Conservation (phyloP, 2,113 vertebrate species). For the Orientallactaga bullata region DNA sequence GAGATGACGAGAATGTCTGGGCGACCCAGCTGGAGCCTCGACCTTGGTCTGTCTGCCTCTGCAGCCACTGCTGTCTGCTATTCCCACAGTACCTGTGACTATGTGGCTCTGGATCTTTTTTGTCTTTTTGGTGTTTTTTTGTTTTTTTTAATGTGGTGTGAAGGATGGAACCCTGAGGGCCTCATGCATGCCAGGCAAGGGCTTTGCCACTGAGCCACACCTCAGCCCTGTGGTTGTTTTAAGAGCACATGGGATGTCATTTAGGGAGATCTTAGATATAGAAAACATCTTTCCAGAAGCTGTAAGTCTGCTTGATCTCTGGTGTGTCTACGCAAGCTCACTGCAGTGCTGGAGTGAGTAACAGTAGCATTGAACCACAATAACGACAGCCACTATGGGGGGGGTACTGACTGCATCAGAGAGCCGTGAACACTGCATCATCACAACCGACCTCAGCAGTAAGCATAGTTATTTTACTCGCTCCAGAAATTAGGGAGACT, state of each 20-base stretch:
- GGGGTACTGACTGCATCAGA: too few species aligned
- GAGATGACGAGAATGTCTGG: not conserved
- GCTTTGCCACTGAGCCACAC: too few species aligned
- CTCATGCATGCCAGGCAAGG: too few species aligned
- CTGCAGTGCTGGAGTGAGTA: not conserved
- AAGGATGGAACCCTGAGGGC: too few species aligned
- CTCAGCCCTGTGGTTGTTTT: not conserved
- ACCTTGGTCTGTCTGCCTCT: not conserved
- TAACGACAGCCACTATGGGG: not conserved
- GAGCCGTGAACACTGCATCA: not conserved
- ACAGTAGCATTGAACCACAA: not conserved
- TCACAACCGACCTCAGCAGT: not conserved
- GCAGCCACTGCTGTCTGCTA: not conserved
- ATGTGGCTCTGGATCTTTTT: not conserved
- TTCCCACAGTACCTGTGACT: not conserved
- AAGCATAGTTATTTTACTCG: not conserved
- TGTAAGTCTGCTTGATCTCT: not conserved
- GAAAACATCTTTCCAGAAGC: not conserved
- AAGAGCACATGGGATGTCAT: not conserved
- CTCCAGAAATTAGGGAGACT: not conserved
- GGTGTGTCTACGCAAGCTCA: not conserved
- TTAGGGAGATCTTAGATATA: not conserved
- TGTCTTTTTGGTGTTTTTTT: not conserved
- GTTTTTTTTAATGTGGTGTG: not conserved
- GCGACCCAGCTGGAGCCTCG: not conserved